phyloP scores from a whole-genome alignment of 2,888 invertebrate genomes.

The Scaptodrosophila latifasciaeformis region DNA sequence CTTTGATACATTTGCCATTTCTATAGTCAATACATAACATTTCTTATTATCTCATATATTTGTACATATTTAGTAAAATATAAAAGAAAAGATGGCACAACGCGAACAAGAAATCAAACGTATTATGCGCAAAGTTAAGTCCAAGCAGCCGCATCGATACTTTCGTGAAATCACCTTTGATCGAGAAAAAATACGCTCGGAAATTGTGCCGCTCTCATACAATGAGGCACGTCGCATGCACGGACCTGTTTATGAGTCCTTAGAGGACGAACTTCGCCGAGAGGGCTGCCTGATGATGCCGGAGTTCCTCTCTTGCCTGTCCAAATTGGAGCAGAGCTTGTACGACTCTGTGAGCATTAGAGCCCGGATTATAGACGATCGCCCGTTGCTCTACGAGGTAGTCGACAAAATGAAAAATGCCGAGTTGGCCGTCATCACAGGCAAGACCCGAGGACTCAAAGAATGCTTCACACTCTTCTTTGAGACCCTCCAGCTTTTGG shows the following conservation, averaged over 20 bases:
- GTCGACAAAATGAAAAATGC: slow-evolving; percentile 60
- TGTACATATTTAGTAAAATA: background rate
- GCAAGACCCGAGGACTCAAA: slow-evolving; percentile 38
- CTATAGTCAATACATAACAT: too few relatives aligned
- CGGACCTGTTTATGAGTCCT: slow-evolving; percentile 52
- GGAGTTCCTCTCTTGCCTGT: slow-evolving; percentile 52
- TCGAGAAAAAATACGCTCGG: slow-evolving; percentile 28
- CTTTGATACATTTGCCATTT: too few relatives aligned
- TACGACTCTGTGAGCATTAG: slow-evolving; percentile 49
- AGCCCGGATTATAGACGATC: slow-evolving; percentile 43
- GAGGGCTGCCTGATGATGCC: slow-evolving; percentile 59
- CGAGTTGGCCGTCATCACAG: slow-evolving; percentile 46
- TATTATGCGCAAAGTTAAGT: slow-evolving; percentile 38
- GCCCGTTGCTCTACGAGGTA: slow-evolving; percentile 46
- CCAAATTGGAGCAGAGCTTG: slow-evolving; percentile 52
- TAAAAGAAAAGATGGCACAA: slow-evolving; percentile 8
- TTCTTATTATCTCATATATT: background rate
- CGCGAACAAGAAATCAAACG: slow-evolving; percentile 42
- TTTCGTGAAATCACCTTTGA: slow-evolving; percentile 54
- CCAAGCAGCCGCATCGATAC: slow-evolving; percentile 46
- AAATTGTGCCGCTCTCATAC: slow-evolving; percentile 36
- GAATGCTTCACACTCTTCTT: slow-evolving; percentile 49
- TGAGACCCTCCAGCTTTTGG: slow-evolving; percentile 50
- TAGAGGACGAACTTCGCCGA: slow-evolving; percentile 60
- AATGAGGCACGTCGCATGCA: slow-evolving; percentile 51